Conservation (phyloP, 2,113 vertebrate genomes). For the Rhineura floridana region DNA sequence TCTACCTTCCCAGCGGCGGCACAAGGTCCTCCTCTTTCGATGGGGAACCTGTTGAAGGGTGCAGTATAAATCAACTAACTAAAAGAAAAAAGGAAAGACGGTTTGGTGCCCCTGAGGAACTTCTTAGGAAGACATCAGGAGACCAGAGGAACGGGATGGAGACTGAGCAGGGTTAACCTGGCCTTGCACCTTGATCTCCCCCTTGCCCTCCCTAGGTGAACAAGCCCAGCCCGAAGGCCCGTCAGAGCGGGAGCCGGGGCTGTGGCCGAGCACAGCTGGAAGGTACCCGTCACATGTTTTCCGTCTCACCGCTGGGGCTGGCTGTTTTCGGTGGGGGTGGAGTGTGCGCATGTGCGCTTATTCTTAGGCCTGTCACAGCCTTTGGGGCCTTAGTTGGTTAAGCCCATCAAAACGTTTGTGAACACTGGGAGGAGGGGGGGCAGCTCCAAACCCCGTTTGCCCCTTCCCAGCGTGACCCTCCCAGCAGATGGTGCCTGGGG, state of each 20-base stretch:
- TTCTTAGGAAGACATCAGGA: no score
- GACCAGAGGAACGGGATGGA: not conserved
- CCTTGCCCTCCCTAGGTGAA: not conserved
- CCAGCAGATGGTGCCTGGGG: fast-evolving
- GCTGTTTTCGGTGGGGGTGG: not conserved
- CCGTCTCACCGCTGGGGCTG: not conserved
- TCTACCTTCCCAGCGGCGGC: not conserved
- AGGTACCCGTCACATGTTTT: not conserved
- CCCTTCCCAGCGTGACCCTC: not conserved
- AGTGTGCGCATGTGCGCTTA: not conserved
- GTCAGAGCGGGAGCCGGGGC: not conserved
- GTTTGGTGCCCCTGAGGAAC: not conserved
- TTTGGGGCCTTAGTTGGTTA: not conserved
- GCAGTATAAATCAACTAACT: not conserved
- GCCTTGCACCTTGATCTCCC: not conserved
- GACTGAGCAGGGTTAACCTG: not conserved
- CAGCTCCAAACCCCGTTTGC: not conserved
- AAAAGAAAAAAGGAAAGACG: not conserved
- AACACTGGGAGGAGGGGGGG: not conserved
- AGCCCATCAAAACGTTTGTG: not conserved
- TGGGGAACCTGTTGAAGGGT: not conserved
- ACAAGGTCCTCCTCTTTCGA: not conserved
- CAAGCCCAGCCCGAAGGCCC: not conserved
- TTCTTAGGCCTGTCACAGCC: not conserved
- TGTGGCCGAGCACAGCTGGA: not conserved